A percentile compares a stretch with the other conserved stretches of the same genome.
phyloP scores from a whole-genome alignment of 2,888 invertebrate species.

The Lapara coniferarum region DNA sequence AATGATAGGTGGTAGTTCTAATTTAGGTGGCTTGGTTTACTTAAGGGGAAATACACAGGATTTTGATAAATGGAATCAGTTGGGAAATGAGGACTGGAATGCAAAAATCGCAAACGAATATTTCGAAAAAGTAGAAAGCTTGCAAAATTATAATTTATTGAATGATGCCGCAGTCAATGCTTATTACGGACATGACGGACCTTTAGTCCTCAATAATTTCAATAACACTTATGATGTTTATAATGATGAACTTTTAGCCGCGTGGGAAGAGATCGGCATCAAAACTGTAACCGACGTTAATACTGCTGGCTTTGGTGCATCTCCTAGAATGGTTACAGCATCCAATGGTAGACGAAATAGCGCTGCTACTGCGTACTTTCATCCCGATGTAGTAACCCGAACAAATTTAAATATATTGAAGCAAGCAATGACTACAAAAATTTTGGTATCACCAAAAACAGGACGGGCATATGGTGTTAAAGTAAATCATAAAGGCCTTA shows the following conservation, averaged over 20 bases:
- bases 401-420: conserved; percentile 66
- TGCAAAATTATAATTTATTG: conserved; percentile 31
- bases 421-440: conserved; percentile 72
- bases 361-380: conserved; percentile 75
- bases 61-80: conserved; percentile 72
- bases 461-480: conserved; percentile 66
- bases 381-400: conserved; percentile 43
- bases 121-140: conserved; percentile 38
- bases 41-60: conserved; percentile 73
- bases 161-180: conserved; percentile 26
- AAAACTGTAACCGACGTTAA: conserved; percentile 60
- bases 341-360: conserved; percentile 70
- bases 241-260: conserved; percentile 48
- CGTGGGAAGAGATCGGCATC: conserved; percentile 69
- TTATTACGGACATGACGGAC: conserved; percentile 38
- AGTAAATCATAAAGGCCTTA: conserved; percentile 45
- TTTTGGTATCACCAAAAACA: conserved; percentile 71
- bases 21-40: conserved; percentile 81
- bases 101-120: conserved; percentile 34
- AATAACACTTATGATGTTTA: conserved; percentile 29
- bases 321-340: conserved; percentile 68
- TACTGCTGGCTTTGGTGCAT: conserved; percentile 67
- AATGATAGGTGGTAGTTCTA: conserved; percentile 80
- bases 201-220: conserved; percentile 31
- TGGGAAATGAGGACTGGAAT: conserved; percentile 65